Percentiles rank a stretch among this genome's conserved stretches.
These are phyloP conservation scores for Zaprionus lineosus DNA, from an alignment of 2,888 invertebrate genomes.

Conservation along the genomic window DNA sequence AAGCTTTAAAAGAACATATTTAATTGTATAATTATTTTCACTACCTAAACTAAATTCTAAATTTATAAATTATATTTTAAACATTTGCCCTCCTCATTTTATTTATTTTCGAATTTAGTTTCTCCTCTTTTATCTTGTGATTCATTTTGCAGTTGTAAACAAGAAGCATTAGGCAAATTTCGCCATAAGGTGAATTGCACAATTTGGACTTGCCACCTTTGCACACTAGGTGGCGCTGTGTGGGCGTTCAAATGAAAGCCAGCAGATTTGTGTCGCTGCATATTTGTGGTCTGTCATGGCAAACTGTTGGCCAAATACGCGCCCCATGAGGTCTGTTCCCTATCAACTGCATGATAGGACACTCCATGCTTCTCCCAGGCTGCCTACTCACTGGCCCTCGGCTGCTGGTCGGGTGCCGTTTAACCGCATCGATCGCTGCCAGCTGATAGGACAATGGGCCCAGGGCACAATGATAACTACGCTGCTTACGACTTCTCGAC, in stretches of 20 bases:
- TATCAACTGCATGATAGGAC: slow-evolving; percentile 11
- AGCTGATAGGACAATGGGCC: slow-evolving; percentile 71
- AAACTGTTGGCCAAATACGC: slow-evolving; percentile 71
- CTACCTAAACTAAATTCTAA: too few species aligned
- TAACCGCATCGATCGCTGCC: slow-evolving; percentile 72
- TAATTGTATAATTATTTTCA: too few species aligned
- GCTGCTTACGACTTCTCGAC: slow-evolving; percentile 68
- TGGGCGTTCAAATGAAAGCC: slow-evolving; percentile 51
- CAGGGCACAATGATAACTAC: slow-evolving; percentile 68
- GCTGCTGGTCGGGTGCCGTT: slow-evolving; percentile 47
- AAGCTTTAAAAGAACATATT: too few species aligned
- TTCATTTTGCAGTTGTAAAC: too few species aligned
- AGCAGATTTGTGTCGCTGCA: slow-evolving; percentile 42
- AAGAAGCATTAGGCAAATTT: too few species aligned
- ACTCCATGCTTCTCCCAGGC: background rate
- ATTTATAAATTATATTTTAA: too few species aligned
- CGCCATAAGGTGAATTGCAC: slow-evolving; percentile 32
- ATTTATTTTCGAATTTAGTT: too few species aligned
- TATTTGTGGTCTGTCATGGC: slow-evolving; percentile 63
- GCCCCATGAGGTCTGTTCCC: slow-evolving; percentile 59
- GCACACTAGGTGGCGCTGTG: slow-evolving; percentile 55
- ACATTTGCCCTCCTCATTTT: too few species aligned
- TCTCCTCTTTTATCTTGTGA: too few species aligned
- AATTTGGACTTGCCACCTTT: slow-evolving; percentile 29
- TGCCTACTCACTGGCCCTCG: slow-evolving; percentile 19